Evolutionary conservation across 53 echinoderm and acorn worm genomes (phyloP), one percentile per base, ranked within the genome.

Genomic region (Echinometra lucunter): DNA sequence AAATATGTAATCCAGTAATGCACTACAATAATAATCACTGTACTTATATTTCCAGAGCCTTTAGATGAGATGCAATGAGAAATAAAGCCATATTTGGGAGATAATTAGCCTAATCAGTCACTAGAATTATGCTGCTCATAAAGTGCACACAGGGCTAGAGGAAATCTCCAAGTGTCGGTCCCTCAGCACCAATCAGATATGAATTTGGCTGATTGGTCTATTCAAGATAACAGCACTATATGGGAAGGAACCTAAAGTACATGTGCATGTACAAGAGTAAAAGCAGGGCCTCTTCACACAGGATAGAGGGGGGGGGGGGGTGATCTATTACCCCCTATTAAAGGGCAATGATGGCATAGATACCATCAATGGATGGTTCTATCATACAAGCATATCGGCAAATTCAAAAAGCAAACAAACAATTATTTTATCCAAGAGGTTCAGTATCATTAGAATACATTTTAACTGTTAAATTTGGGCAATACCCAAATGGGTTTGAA

Each of bases 161-260:
- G 85, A 47, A 49, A 49, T n/a, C n/a, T 45, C 28, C n/a, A 85
- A n/a, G 85, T 85, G 49, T 49, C 85, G 85, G 85, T 49, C 53
- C 49, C 85, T 85, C 45, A n/a, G 49, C 85, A n/a, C 85, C n/a
- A 85, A 85, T 85, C 85, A 85, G 85, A 30, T 27, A 49, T 13
- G 85, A 85, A 85, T 85, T n/a, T 85, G 85, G 85, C 28, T 85
- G 49, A 85, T 85, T n/a, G 85, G 49, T 49, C 85, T 85, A 85
- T 85, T 85, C 85, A 85, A 85, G 53, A 85, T 11, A 25, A 85
- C 15, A 85, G 28, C 85, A 45, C 25, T 13, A 30, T 12, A 85
- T 85, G 49, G 45, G 30, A 45, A 12, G 18, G 28, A 85, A 15
- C 49, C 49, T 8, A 85, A 85, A 85, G 85, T 85, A 85, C 85